Evolutionary conservation across 2,113 vertebrate genomes (phyloP), one percentile per base, ranked within the genome.

Genomic region (Capricornis sumatraensis): DNA sequence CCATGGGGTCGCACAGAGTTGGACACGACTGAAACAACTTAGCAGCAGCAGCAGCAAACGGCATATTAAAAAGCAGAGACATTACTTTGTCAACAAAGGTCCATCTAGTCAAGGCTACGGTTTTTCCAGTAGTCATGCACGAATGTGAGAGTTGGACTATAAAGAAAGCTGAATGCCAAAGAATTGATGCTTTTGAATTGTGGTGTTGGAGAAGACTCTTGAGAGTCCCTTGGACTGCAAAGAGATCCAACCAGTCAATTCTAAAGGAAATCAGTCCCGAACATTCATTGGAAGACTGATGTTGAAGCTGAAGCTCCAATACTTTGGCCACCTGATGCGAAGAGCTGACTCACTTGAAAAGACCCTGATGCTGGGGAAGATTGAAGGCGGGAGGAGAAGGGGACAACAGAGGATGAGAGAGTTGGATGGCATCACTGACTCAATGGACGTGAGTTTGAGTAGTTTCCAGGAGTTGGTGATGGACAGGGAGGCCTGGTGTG

Each of bases 301-400:
- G 15, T 30, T 64, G 33, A n/a, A 64, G 33, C 15, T 64, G 62
- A 64, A 64, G n/a, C 33, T 64, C 15, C 7, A 64, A 17, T n/a
- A 64, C 15, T 17, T n/a, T 9, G 62, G 62, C 62, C 62, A 64
- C 62, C 33, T 64, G 30, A 64, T 64, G 33, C 7, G 0, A 64
- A 64, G 15, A 64, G 15, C 16, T 64, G 33, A 64, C 30, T 64
- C 3, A 64, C n/a, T 64, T 9, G 30, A 64, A 64, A 64, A n/a
- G 62, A 64, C 33, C 16, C 62, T 64, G 6, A 64, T n/a, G 16
- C 30, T 64, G 30, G 30, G 30, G 13, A n/a, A 17, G 7, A 64
- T n/a, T 64, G 62, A n/a, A 17, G 62, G 15, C 0, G 0, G 33
- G 62, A 33, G 1, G 60, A 64, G 15, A n/a, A 67, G 7, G 7